Conservation (phyloP, 92 coral and sea anemone species). For the Virgularia gustaviana region DNA sequence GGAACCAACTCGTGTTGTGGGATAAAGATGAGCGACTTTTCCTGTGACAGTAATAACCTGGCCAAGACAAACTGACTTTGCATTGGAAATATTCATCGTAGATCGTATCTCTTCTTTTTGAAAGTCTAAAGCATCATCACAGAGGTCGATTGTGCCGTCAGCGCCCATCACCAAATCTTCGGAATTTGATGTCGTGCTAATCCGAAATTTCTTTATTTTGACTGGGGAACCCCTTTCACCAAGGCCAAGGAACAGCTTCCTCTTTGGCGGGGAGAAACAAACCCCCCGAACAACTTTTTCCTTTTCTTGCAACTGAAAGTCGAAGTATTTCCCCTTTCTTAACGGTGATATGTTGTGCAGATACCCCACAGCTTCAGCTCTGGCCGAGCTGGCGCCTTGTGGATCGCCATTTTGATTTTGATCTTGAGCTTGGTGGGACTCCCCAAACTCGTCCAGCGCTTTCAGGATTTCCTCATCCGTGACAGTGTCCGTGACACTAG, state of each 20-base stretch:
- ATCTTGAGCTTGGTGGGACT: too few species aligned
- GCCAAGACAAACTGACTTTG: constrained; percentile 32
- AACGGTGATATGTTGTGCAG: constrained; percentile 48
- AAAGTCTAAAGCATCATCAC: constrained; percentile 37
- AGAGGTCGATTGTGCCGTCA: constrained; percentile 27
- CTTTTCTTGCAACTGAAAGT: constrained; percentile 47
- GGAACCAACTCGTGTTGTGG: constrained; percentile 15
- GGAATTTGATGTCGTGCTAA: constrained; percentile 40
- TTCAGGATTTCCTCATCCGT: too few species aligned
- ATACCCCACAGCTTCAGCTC: too few species aligned
- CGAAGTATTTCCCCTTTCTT: constrained; percentile 45
- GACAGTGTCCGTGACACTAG: too few species aligned
- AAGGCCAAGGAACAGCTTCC: constrained; percentile 31
- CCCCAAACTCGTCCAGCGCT: too few species aligned
- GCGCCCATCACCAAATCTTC: constrained; percentile 52
- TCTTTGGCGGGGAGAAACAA: constrained; percentile 52
- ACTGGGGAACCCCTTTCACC: constrained; percentile 36
- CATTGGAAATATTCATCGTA: constrained; percentile 24
- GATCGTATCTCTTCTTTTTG: constrained; percentile 24
- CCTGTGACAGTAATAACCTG: constrained; percentile 42
- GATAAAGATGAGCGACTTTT: constrained; percentile 35
- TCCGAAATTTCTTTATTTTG: constrained; percentile 49
- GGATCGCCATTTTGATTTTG: too few species aligned
- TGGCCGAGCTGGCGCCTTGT: too few species aligned
- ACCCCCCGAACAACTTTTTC: constrained; percentile 42